Evolutionary conservation across 2,797 vertebrate genomes (phyloP).

Genomic region (Platalea minor): DNA sequence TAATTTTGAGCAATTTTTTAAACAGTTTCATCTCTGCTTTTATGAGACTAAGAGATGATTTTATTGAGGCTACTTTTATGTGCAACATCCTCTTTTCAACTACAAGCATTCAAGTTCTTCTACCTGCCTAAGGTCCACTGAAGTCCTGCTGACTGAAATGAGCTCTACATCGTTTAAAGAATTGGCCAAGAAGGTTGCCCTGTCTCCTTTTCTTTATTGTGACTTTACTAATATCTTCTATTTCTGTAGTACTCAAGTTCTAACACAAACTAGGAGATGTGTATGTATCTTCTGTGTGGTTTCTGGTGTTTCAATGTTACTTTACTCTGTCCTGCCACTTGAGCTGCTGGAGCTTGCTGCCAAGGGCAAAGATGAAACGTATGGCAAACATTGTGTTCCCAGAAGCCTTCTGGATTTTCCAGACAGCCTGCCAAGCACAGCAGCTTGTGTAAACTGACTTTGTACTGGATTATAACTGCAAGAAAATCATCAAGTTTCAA

Average conservation of each 20-base stretch:
- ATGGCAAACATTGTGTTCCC: background rate
- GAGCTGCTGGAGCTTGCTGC: background rate
- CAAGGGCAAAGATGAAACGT: background rate
- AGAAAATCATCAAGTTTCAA: background rate
- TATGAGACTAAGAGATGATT: background rate
- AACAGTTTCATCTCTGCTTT: background rate
- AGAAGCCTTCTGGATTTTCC: constrained; percentile 35
- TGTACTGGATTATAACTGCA: background rate
- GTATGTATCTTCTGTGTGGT: background rate
- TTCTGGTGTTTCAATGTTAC: background rate
- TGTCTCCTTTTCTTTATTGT: background rate
- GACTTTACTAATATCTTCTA: background rate
- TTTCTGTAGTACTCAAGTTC: background rate
- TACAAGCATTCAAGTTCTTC: background rate
- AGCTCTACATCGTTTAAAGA: background rate
- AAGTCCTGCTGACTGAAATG: background rate
- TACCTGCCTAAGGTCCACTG: background rate
- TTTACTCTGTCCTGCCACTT: background rate
- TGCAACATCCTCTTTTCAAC: background rate
- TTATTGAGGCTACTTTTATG: background rate
- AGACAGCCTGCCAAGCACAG: background rate
- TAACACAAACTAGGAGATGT: background rate
- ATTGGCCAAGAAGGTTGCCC: background rate
- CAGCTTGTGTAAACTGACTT: background rate
- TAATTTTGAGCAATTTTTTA: background rate